These are phyloP conservation scores for Salarias fasciatus DNA, from an alignment of 2,797 vertebrate species.

Conservation along the genomic window DNA sequence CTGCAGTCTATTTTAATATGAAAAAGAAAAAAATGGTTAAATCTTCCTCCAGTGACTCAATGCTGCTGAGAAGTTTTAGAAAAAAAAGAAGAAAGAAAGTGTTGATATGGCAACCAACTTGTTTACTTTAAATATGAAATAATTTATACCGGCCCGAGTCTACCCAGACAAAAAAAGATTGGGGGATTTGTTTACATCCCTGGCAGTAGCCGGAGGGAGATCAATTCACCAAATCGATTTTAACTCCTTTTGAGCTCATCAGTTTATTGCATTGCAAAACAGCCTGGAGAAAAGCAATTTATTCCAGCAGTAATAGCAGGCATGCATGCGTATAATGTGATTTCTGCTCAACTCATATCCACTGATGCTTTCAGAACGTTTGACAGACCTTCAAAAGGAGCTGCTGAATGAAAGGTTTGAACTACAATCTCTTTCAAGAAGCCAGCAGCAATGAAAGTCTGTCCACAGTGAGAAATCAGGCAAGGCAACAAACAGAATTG, in stretches of 20 bases:
- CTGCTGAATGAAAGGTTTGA: constrained; percentile 14
- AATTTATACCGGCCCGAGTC: constrained; percentile 23
- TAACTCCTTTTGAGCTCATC: constrained; percentile 63
- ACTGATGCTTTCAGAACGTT: constrained; percentile 30
- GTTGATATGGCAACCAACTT: constrained; percentile 26
- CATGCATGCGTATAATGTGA: constrained; percentile 51
- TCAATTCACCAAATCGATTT: constrained; percentile 61
- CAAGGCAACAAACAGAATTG: neutral
- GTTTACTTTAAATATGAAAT: constrained; percentile 51
- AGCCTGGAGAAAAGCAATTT: constrained; percentile 50
- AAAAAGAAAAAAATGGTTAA: too few relatives aligned
- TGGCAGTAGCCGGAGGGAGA: constrained; percentile 55
- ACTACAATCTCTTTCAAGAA: constrained; percentile 5
- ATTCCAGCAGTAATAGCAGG: constrained; percentile 50
- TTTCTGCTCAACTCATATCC: constrained; percentile 39
- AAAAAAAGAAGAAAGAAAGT: neutral
- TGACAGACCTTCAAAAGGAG: constrained; percentile 17
- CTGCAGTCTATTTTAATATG: too few relatives aligned
- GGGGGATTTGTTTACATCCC: constrained; percentile 56
- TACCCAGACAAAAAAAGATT: constrained; percentile 37
- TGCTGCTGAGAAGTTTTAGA: neutral
- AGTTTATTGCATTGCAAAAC: constrained; percentile 63
- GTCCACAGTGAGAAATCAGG: constrained; percentile 1
- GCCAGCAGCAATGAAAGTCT: constrained; percentile 9
- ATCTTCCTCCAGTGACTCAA: constrained; percentile 6